phyloP scores from a whole-genome alignment of 2,113 vertebrate genomes.

The Cepphus grylle region DNA sequence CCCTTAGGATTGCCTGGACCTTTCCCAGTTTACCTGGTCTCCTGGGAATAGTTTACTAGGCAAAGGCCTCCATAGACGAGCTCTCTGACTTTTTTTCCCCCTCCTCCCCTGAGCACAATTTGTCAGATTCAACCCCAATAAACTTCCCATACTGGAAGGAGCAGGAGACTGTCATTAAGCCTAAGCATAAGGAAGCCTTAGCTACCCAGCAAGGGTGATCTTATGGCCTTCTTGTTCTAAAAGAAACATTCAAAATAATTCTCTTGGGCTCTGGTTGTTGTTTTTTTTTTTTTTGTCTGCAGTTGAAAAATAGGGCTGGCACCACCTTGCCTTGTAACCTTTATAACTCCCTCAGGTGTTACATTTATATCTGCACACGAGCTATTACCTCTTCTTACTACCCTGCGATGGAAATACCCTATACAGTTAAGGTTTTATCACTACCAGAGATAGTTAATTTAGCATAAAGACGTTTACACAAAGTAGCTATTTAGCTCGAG shows the following conservation, averaged over 20 bases:
- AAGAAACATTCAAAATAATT: background rate
- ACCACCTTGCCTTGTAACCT: background rate
- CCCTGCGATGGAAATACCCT: background rate
- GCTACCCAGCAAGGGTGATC: background rate
- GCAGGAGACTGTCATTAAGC: background rate
- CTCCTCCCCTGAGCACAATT: background rate
- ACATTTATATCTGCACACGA: background rate
- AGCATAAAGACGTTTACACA: background rate
- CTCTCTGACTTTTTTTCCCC: background rate
- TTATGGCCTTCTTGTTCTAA: background rate
- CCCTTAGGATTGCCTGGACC: background rate
- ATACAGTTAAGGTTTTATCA: background rate
- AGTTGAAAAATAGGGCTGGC: background rate
- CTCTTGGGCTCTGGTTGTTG: background rate
- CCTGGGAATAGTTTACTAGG: background rate
- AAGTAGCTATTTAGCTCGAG: background rate
- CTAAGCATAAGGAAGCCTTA: background rate
- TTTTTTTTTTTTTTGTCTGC: background rate
- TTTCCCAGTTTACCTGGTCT: background rate
- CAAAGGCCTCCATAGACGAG: background rate
- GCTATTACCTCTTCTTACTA: background rate
- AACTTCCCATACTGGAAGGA: background rate
- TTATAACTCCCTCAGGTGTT: background rate
- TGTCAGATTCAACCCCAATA: background rate
- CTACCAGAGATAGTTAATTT: background rate